Evolutionary conservation across 2,888 invertebrate genomes (phyloP), one percentile per base, ranked within the genome.

Genomic region (Tryphoninae sp.): DNA sequence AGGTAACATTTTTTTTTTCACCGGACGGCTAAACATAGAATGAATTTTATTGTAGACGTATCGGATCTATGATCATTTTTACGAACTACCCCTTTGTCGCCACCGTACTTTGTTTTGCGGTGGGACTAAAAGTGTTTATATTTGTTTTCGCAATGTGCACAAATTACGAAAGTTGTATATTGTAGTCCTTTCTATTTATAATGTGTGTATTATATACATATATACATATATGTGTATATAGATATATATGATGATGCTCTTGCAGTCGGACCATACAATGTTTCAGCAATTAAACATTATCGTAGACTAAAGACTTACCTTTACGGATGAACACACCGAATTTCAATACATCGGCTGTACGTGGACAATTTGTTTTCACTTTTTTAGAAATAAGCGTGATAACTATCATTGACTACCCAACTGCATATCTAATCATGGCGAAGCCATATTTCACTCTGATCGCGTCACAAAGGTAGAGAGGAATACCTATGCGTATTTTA

Each of bases 21-120:
- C 51, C 71, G 26, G 42, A 53, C 7, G 51, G 61, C 40, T 62
- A 62, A 61, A 51, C 61, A 72, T 51, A 72, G 16, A 16, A 72
- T 33, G 33, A 9, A 51, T 22, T 51, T 40, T 49, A 13, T 9
- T n/a, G 26, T 49, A 2, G 23, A 22, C 11, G 33, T 62, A 19
- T 19, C 7, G 19, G 51, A 72, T 16, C 62, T 13, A 62, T 62
- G 19, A 7, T 9, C 40, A 33, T 49, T 49, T 45, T 2, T 11
- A 9, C 9, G 23, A 71, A 19, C 49, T n/a, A 9, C 9, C 7
- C 9, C 33, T 19, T 51, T 61, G 49, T 51, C n/a, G 26, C 23
- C 72, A 13, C 26, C 19, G 49, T 62, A 23, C 4, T 23, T 13
- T 16, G 33, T 33, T 33, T 33, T 33, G 2, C 11, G 9, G 23